Percentiles rank a stretch among this genome's conserved stretches.
Evolutionary conservation across 2,888 invertebrate species (phyloP).

Genomic region (Leptopilina myrica): DNA sequence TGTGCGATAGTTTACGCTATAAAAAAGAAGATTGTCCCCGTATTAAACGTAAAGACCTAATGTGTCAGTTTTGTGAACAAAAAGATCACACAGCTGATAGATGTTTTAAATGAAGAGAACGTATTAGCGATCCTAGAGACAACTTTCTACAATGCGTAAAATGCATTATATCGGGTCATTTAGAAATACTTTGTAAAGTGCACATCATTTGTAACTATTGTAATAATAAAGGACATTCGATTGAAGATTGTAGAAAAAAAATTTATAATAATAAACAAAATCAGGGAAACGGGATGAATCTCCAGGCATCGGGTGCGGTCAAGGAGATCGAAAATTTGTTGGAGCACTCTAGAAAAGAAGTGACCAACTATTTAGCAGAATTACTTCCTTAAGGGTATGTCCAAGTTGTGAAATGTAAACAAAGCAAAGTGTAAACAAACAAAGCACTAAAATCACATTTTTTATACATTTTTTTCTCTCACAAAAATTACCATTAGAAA

Average conservation of each 20-base stretch:
- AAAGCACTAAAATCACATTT: no score
- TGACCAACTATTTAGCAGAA: neutral
- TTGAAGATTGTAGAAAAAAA: neutral
- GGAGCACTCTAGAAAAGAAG: neutral
- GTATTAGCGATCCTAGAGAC: no score
- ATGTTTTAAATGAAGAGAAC: neutral
- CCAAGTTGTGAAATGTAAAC: no score
- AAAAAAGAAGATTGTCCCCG: no score
- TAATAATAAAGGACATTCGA: conserved; percentile 3
- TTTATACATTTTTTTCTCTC: no score
- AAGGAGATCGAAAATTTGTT: neutral
- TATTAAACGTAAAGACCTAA: no score
- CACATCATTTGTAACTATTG: neutral
- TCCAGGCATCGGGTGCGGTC: neutral
- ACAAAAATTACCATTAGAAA: no score
- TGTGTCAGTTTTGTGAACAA: neutral
- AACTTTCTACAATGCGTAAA: no score
- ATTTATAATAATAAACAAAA: neutral
- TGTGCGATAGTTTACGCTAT: no score
- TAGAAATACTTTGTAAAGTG: neutral
- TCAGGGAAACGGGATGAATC: conserved; percentile 24
- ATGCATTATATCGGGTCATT: no score
- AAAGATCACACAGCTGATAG: neutral
- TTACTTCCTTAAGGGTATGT: neutral
- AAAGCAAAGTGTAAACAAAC: no score